phyloP scores from a whole-genome alignment of 2,888 invertebrate species.

The Bursaphelenchus okinawaensis region DNA sequence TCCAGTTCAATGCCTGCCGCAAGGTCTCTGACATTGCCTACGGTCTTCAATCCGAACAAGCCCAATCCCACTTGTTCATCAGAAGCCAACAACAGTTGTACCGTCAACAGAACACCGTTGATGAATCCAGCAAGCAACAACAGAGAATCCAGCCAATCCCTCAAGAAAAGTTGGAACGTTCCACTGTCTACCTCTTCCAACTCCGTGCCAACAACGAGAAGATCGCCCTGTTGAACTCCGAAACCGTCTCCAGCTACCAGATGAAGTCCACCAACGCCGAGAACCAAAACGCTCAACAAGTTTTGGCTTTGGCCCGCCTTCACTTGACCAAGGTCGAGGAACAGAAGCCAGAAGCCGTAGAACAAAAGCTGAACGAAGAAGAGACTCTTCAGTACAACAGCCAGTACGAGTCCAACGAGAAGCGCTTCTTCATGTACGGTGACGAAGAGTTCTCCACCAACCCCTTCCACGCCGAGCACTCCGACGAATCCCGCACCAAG shows the following conservation, averaged over 20 bases:
- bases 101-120: not conserved
- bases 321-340: not conserved
- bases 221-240: not conserved
- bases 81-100: not conserved
- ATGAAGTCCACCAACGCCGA: not conserved
- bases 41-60: constrained; percentile 12
- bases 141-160: not conserved
- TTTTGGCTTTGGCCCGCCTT: constrained; percentile 1
- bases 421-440: constrained; percentile 40
- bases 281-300: constrained; percentile 3
- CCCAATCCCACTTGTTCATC: not conserved
- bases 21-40: constrained; percentile 27
- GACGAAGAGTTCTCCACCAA: constrained; percentile 27
- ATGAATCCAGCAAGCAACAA: not conserved
- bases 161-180: constrained; percentile 23
- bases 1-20: constrained; percentile 35
- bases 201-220: not conserved
- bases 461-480: constrained; percentile 1
- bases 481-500: not conserved
- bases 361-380: constrained; percentile 10
- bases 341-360: not conserved
- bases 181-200: constrained; percentile 27
- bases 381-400: constrained; percentile 37
- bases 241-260: not conserved
- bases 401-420: constrained; percentile 30